A percentile compares a stretch with the other conserved stretches of the same genome.
These are phyloP conservation scores for Mirounga angustirostris DNA, from an alignment of 2,113 vertebrate species.

Conservation along the genomic window DNA sequence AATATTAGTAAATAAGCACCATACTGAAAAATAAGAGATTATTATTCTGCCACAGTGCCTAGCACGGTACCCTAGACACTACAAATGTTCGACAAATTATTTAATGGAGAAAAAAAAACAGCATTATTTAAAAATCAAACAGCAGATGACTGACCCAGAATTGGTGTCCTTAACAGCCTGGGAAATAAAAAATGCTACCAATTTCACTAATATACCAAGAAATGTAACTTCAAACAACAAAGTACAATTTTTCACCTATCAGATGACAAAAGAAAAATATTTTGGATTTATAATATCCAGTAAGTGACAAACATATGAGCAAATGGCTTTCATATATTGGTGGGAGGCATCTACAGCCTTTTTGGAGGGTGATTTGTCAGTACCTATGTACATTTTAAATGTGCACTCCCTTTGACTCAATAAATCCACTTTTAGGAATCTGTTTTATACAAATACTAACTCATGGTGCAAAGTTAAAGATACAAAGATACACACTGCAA, in stretches of 20 bases:
- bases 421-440: not conserved
- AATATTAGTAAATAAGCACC: not conserved
- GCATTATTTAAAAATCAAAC: not conserved
- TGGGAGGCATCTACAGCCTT: not conserved
- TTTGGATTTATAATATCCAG: not conserved
- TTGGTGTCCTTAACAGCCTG: not conserved
- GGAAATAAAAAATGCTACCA: not conserved
- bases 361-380: not conserved
- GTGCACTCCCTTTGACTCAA: not conserved
- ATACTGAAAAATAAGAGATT: slow-evolving; percentile 34
- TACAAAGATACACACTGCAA: not conserved
- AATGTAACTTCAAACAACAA: slow-evolving; percentile 12
- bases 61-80: not conserved
- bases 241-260: not conserved
- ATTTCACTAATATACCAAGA: slow-evolving; percentile 29
- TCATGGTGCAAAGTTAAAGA: not conserved
- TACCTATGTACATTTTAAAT: not conserved
- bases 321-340: slow-evolving; percentile 12
- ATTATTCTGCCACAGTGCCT: not conserved
- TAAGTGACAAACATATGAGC: not conserved
- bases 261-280: not conserved
- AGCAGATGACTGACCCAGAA: not conserved
- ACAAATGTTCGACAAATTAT: not conserved
- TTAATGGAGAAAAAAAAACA: not conserved
- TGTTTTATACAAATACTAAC: not conserved